Percentiles rank a stretch among this genome's conserved stretches.
phyloP scores from a whole-genome alignment of 2,888 invertebrate genomes.

The Endotricha flammealis region DNA sequence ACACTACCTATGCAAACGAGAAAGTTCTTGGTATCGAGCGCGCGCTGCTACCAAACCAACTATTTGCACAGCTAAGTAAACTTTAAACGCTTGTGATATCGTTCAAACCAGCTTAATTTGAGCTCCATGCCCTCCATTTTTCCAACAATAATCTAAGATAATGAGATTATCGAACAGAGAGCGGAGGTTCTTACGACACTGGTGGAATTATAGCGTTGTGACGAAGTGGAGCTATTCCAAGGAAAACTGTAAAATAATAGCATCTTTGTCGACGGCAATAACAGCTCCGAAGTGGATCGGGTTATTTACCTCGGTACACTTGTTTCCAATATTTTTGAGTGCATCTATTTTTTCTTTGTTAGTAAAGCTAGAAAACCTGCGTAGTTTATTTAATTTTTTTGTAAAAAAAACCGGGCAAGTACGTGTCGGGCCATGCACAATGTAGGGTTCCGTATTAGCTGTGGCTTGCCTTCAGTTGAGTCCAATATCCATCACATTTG shows the following conservation, averaged over 20 bases:
- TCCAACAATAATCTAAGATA: conserved; percentile 6
- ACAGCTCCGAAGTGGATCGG: conserved; percentile 45
- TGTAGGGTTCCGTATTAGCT: too few species aligned
- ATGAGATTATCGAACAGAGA: conserved; percentile 2
- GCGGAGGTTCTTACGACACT: conserved; percentile 32
- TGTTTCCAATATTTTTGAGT: conserved; percentile 28
- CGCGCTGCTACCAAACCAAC: conserved; percentile 60
- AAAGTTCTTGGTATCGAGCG: conserved; percentile 63
- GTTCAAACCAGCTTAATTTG: conserved; percentile 34
- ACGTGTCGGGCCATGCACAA: too few species aligned
- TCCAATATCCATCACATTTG: too few species aligned
- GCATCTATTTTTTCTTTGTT: conserved; percentile 25
- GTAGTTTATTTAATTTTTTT: too few species aligned
- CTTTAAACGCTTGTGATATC: conserved; percentile 56
- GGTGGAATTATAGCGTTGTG: conserved; percentile 49
- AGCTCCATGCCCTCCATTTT: conserved; percentile 19
- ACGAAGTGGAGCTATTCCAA: conserved; percentile 46
- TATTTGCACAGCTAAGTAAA: conserved; percentile 75
- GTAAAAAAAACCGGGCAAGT: too few species aligned
- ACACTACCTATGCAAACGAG: conserved; percentile 53
- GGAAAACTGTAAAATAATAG: conserved; percentile 50
- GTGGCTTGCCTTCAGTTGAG: too few species aligned
- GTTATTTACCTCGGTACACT: conserved; percentile 50
- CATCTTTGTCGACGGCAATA: conserved; percentile 40
- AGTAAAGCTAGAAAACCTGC: conserved; percentile 2